Conservation (phyloP, 2,888 invertebrate genomes). For the Archips xylosteana region DNA sequence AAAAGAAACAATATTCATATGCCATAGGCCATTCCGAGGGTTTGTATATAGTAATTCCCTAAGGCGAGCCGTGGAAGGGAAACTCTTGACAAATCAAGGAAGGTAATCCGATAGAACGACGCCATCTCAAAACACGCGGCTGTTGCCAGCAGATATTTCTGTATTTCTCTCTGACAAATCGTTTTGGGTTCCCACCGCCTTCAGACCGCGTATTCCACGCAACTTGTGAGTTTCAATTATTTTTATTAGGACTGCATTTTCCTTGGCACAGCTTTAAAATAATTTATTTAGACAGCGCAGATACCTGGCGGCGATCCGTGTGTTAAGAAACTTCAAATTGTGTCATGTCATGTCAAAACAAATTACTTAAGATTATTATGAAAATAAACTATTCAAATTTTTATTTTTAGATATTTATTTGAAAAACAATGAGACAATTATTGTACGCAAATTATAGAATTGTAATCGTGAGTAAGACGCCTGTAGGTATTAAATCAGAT, state of each 20-base stretch:
- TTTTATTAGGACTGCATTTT: conserved; percentile 11
- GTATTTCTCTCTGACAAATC: conserved; percentile 36
- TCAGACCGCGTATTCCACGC: conserved; percentile 17
- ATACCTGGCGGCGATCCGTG: not conserved
- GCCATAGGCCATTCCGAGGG: conserved; percentile 33
- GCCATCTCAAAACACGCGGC: conserved; percentile 35
- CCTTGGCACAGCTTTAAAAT: not conserved
- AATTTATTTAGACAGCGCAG: not conserved
- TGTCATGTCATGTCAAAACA: not conserved
- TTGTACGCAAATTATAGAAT: no score
- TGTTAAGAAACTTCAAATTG: not conserved
- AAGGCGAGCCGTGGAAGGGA: conserved; percentile 14
- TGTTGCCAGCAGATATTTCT: conserved; percentile 34
- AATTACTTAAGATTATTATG: not conserved
- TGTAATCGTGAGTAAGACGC: not conserved
- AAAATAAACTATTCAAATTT: not conserved
- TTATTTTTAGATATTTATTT: no score
- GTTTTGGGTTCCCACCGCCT: conserved; percentile 30
- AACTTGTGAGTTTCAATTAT: conserved; percentile 25
- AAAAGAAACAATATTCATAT: conserved; percentile 40
- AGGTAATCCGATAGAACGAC: conserved; percentile 40
- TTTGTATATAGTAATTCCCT: conserved; percentile 35
- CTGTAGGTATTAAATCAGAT: no score
- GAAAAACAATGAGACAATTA: not conserved
- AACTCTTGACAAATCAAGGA: conserved; percentile 40